Evolutionary conservation across 2,797 vertebrate species (phyloP).

Genomic region (Eurystomus glaucurus): DNA sequence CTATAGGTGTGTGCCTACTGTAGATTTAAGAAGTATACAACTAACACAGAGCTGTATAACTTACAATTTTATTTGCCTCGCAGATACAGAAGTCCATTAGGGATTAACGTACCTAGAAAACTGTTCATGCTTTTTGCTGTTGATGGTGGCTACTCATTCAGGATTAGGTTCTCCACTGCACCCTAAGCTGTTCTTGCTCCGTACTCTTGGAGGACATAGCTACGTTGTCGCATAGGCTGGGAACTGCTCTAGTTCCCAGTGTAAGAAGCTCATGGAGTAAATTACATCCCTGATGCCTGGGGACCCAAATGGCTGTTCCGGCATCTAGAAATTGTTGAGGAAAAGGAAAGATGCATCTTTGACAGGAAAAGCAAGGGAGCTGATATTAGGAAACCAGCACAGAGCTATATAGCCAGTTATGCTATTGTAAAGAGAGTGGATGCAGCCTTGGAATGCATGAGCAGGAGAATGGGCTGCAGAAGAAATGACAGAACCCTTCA

Average conservation of each 20-base stretch:
- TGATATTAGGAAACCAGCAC: not conserved
- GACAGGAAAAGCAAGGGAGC: not conserved
- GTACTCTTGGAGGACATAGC: not conserved
- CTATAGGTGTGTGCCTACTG: not conserved
- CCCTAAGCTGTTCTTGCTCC: not conserved
- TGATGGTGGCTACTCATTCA: not conserved
- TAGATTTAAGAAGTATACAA: not conserved
- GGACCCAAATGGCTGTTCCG: not conserved
- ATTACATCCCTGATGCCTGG: not conserved
- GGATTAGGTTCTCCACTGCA: accelerated
- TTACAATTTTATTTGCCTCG: not conserved
- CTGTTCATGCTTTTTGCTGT: not conserved
- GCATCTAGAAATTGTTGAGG: not conserved
- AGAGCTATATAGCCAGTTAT: not conserved
- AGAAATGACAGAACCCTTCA: not conserved
- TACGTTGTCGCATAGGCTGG: not conserved
- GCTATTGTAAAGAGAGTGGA: not conserved
- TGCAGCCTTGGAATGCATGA: not conserved
- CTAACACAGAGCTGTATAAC: not conserved
- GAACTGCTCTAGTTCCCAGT: not conserved
- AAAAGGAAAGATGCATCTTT: not conserved
- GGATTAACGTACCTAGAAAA: not conserved
- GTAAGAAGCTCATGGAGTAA: not conserved
- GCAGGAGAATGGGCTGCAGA: not conserved
- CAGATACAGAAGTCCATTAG: not conserved